These are phyloP conservation scores for Nannoperca obscura DNA, from an alignment of 2,797 vertebrate genomes.

Conservation along the genomic window DNA sequence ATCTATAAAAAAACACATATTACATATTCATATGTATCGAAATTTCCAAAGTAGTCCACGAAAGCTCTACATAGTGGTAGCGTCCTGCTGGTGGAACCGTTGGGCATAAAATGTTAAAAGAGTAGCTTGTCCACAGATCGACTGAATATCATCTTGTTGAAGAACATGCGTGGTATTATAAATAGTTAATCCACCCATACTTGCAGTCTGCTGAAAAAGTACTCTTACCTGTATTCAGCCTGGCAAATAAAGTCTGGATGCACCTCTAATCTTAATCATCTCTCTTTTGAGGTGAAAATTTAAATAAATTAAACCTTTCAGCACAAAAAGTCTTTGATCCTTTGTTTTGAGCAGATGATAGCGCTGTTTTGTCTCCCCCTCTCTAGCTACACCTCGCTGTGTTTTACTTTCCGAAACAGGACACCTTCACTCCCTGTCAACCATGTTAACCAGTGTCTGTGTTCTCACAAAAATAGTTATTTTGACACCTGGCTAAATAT, in stretches of 20 bases:
- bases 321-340: constrained; percentile 59
- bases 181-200: not conserved
- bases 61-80: not conserved
- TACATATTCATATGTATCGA: not conserved
- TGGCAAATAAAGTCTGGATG: constrained; percentile 15
- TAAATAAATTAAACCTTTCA: constrained; percentile 35
- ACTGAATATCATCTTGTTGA: not conserved
- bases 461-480: constrained; percentile 55
- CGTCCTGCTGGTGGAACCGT: not conserved
- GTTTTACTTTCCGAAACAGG: constrained; percentile 28
- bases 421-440: constrained; percentile 39
- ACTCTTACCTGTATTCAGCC: not conserved
- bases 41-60: not conserved
- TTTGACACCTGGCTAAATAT: constrained; percentile 77
- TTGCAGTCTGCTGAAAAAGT: constrained; percentile 7
- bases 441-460: constrained; percentile 43
- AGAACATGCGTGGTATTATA: not conserved
- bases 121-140: not conserved
- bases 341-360: constrained; percentile 56
- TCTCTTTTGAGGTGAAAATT: constrained; percentile 19
- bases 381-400: not conserved
- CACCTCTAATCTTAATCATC: constrained; percentile 21
- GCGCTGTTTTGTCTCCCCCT: constrained; percentile 31
- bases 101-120: not conserved
- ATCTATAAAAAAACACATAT: not conserved